These are phyloP conservation scores for Trichonephila clavipes DNA, from an alignment of 1,140 invertebrate genomes.

Conservation along the genomic window DNA sequence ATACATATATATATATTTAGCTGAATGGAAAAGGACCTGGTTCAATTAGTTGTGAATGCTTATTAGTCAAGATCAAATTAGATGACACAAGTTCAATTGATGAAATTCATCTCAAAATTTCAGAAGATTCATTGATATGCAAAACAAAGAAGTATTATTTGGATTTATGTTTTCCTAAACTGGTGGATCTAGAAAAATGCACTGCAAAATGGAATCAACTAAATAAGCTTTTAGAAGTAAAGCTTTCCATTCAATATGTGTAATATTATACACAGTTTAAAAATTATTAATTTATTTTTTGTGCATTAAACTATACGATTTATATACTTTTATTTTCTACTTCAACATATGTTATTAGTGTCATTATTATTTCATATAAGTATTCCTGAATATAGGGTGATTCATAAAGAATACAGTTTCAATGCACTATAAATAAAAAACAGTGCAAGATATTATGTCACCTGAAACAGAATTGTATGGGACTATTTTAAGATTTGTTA, in stretches of 20 bases:
- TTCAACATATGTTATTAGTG: too few relatives aligned
- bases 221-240: not conserved
- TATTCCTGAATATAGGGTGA: too few relatives aligned
- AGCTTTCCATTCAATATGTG: not conserved
- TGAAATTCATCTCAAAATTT: constrained; percentile 55
- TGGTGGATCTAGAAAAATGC: constrained; percentile 47
- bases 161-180: constrained; percentile 37
- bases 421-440: too few relatives aligned
- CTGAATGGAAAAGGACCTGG: constrained; percentile 60
- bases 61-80: constrained; percentile 65
- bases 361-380: too few relatives aligned
- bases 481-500: too few relatives aligned
- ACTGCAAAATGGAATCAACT: constrained; percentile 56
- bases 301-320: too few relatives aligned
- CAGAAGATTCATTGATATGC: not conserved
- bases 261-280: too few relatives aligned
- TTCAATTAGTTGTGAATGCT: constrained; percentile 55
- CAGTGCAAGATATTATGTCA: too few relatives aligned
- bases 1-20: not conserved
- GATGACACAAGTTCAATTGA: constrained; percentile 17
- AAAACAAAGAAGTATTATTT: constrained; percentile 62
- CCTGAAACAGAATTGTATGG: too few relatives aligned
- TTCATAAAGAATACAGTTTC: too few relatives aligned
- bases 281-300: too few relatives aligned
- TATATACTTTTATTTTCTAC: too few relatives aligned